phyloP scores from a whole-genome alignment of 1,140 invertebrate species.

The Zaprionus ghesquierei region DNA sequence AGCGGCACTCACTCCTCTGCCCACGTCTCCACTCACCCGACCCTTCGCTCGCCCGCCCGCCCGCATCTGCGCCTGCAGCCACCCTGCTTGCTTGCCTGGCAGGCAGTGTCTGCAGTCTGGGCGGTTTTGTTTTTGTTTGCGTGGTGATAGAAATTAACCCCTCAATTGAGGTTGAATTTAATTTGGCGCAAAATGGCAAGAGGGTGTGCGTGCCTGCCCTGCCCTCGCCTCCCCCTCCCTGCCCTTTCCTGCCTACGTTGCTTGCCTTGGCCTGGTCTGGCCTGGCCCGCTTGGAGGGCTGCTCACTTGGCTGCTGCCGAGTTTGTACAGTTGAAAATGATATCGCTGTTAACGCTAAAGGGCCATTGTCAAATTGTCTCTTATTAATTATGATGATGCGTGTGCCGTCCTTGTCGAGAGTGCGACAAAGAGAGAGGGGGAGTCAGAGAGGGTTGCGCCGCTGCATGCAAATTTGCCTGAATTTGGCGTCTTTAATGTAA shows the following conservation, averaged over 20 bases:
- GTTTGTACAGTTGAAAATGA: slow-evolving; percentile 71
- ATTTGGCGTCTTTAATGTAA: slow-evolving; percentile 75
- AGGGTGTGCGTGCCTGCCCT: slow-evolving; percentile 54
- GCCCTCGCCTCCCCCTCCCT: not conserved
- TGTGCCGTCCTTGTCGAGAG: slow-evolving; percentile 36
- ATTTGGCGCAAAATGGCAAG: slow-evolving; percentile 82
- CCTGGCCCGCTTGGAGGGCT: slow-evolving; percentile 12
- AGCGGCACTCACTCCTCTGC: slow-evolving; percentile 12
- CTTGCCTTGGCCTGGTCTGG: not conserved
- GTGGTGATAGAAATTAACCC: slow-evolving; percentile 82
- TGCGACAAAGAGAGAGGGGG: not conserved
- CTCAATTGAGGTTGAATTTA: slow-evolving; percentile 82
- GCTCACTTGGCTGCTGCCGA: slow-evolving; percentile 53
- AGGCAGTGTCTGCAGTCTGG: slow-evolving; percentile 40
- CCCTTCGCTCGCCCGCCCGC: not conserved
- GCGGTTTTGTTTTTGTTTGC: slow-evolving; percentile 79
- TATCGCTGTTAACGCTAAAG: slow-evolving; percentile 79
- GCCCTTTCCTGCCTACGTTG: no score
- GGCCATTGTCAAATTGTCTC: slow-evolving; percentile 80
- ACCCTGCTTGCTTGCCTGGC: slow-evolving; percentile 18
- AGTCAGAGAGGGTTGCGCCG: slow-evolving; percentile 10
- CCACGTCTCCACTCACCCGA: slow-evolving; percentile 12
- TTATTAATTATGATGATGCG: slow-evolving; percentile 81
- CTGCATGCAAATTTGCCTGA: slow-evolving; percentile 73
- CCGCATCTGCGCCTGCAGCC: slow-evolving; percentile 26